Base-by-base conservation (phyloP, 2,113 vertebrate species). In the Porphyrio hochstetteri region DNA sequence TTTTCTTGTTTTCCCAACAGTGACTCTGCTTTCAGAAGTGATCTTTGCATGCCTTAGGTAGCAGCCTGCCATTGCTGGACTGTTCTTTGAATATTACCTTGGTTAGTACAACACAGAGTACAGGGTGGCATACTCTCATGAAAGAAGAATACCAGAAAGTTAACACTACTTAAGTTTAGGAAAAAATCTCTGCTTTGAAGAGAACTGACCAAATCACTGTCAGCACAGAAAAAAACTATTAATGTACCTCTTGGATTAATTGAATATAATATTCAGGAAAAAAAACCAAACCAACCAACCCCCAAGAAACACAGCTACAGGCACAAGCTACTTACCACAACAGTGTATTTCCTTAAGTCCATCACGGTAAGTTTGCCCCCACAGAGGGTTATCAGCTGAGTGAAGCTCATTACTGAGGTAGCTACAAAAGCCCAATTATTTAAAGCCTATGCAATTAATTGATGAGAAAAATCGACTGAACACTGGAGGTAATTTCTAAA, bases 401-500 rank as follows among this genome's bases (percentile, higher is more conserved):
- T 63, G 16, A 57, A 71, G 12, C 11, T 77, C 57, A 40, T 68
- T 71, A 36, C 20, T 72, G 33, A 48, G 28, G 33, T 46, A 92
- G 65, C 65, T 79, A 77, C 28, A 69, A 93, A 96, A 89, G 35
- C 42, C 56, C 53, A 15, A 70, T 61, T 82, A 81, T 76, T 91
- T 94, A 63, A 95, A 92, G 11, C 14, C 20, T 69, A 48, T 91
- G 31, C 52, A 77, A 88, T 93, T 96, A 93, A 97, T 95, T 93
- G 90, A n/a, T 88, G 60, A 92, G 91, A 79, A 97, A 95, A 78
- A 68, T n/a, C 50, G 79, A 63, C 48, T 83, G 92, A 95, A 61
- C 35, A 50, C 14, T 76, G 81, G 81, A 71, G 71, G 90, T 90
- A 88, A 97, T 95, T 93, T 63, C 75, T 92, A 96, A 96, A 96